Conservation (phyloP, 2,113 vertebrate genomes). For the Pterocles gutturalis region DNA sequence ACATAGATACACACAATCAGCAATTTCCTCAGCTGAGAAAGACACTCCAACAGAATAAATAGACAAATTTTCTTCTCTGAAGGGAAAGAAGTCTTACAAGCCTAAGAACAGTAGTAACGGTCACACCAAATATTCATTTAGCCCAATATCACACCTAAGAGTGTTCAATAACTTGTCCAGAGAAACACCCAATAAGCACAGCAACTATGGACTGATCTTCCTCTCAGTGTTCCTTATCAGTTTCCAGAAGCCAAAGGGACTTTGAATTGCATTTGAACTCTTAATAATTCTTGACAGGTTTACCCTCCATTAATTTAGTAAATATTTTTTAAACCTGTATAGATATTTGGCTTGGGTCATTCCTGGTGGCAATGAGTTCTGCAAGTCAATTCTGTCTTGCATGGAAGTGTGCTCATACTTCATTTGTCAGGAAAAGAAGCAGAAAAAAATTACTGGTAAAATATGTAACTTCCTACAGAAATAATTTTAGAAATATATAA, state of each 20-base stretch:
- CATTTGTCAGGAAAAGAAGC: neutral
- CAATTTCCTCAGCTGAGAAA: neutral
- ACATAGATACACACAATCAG: neutral
- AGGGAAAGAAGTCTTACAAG: neutral
- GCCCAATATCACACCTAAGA: neutral
- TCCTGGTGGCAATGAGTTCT: neutral
- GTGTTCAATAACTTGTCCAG: neutral
- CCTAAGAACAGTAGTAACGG: neutral
- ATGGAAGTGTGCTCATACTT: neutral
- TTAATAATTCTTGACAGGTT: neutral
- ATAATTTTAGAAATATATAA: neutral
- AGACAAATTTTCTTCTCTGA: neutral
- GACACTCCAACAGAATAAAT: neutral
- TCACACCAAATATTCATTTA: neutral
- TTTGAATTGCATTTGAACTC: neutral
- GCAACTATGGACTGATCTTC: neutral
- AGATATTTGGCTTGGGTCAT: neutral
- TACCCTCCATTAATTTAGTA: neutral
- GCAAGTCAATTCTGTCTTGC: neutral
- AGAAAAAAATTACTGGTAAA: neutral
- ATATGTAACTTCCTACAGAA: neutral
- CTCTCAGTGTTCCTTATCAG: neutral
- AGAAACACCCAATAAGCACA: neutral
- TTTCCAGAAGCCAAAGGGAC: neutral
- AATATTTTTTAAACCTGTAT: neutral